Evolutionary conservation across 2,888 invertebrate species (phyloP), one percentile per base, ranked within the genome.

Genomic region (Mimachlamys varia): DNA sequence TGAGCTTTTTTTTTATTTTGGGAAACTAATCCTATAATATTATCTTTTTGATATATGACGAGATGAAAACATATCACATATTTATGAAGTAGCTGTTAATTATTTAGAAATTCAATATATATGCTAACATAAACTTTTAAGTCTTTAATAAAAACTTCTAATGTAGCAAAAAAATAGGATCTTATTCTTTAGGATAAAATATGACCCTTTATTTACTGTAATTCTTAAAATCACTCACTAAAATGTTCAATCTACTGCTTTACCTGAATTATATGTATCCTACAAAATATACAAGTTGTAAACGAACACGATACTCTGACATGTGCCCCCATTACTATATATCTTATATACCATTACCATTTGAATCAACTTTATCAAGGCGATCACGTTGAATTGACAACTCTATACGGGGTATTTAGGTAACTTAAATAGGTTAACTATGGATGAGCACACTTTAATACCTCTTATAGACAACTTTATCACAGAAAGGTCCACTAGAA

Each of bases 371-470:
- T 76, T 76, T 76, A 76, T 76, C 76, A 7, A 76, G 76, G 10
- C 27, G 76, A 76, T 76, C 76, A 76, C 27, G 76, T 76, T 76
- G 76, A 76, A 76, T 22, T 76, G 76, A 33, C 76, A 76, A 27
- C 76, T 19, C 76, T 76, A 76, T 33, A 76, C 27, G 76, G 76
- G 76, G 76, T 76, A 22, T 76, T 76, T 76, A 76, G 33, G 76
- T 10, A 76, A 76, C 17, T 76, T 76, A 76, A 76, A 76, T 76
- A 27, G 76, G 76, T 33, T 33, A 27, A 76, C 76, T 33, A 76
- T 27, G 76, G 76, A 76, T 76, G 76, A 76, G 76, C 27, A 76
- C 44, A 15, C 76, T 27, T 12, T 76, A 4, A 76, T 76, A 76
- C 76, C 33, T 10, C 76, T 27, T 76, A 27, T 76, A 76, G 76